These are phyloP conservation scores for Prietella phreatophila DNA, from an alignment of 2,113 vertebrate genomes.

Conservation along the genomic window DNA sequence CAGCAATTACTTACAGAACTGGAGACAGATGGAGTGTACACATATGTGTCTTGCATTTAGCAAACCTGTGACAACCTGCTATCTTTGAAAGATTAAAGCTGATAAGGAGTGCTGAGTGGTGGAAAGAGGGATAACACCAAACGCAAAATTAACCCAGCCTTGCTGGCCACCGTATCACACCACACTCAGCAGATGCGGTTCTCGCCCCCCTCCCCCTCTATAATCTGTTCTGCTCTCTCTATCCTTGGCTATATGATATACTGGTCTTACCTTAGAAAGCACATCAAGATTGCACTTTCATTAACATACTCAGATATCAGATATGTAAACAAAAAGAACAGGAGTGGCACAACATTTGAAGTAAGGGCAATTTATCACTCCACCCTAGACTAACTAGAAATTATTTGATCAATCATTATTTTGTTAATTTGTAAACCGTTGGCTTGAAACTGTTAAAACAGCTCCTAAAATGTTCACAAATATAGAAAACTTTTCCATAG, in stretches of 20 bases:
- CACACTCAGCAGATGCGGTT: slow-evolving; percentile 78
- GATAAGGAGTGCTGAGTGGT: slow-evolving; percentile 1
- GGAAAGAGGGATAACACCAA: slow-evolving; percentile 39
- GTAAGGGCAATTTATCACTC: neutral
- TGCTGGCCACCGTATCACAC: slow-evolving; percentile 81
- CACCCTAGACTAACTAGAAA: neutral
- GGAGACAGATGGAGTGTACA: slow-evolving; percentile 40
- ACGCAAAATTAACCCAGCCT: slow-evolving; percentile 67
- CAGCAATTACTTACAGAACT: slow-evolving; percentile 55
- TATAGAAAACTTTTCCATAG: neutral
- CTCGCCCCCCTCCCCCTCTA: slow-evolving; percentile 48
- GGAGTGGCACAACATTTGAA: neutral
- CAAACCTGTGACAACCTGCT: slow-evolving; percentile 65
- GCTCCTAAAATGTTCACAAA: neutral
- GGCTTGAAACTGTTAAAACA: neutral
- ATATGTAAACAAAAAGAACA: neutral
- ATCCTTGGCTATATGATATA: slow-evolving; percentile 50
- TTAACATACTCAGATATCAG: slow-evolving; percentile 4
- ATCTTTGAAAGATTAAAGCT: slow-evolving; percentile 70
- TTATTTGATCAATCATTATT: neutral
- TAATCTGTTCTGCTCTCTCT: slow-evolving; percentile 53
- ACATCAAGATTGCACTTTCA: neutral
- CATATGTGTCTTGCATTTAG: slow-evolving; percentile 58
- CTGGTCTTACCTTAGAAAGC: slow-evolving; percentile 38
- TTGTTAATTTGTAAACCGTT: neutral